Conservation (phyloP, 2,113 vertebrate species). For the Chunga burmeisteri region DNA sequence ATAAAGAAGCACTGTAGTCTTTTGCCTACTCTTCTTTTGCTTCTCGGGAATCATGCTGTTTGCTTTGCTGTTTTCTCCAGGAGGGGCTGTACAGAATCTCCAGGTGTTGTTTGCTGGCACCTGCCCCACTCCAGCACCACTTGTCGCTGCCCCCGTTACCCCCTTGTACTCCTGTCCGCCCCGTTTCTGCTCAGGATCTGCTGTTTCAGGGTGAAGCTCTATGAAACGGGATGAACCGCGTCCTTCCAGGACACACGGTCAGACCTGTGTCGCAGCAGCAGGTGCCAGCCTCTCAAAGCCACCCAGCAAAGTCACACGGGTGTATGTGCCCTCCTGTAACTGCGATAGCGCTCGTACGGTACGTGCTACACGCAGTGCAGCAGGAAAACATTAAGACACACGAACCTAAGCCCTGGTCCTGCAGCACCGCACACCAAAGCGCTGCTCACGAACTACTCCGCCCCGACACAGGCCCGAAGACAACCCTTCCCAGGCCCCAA, state of each 20-base stretch:
- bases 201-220: neutral
- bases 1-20: too few species aligned
- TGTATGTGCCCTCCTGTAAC: too few species aligned
- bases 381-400: too few species aligned
- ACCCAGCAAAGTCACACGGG: too few species aligned
- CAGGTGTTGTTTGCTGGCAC: fast-evolving
- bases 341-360: fast-evolving
- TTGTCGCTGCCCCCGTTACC: neutral
- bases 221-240: fast-evolving
- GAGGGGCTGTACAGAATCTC: neutral
- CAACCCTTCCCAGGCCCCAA: too few species aligned
- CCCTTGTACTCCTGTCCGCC: fast-evolving
- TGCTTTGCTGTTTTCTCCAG: neutral
- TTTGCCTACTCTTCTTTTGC: too few species aligned
- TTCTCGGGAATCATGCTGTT: fast-evolving
- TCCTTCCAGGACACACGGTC: fast-evolving
- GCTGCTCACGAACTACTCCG: too few species aligned
- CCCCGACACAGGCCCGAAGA: too few species aligned
- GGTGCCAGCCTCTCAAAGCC: fast-evolving
- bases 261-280: fast-evolving
- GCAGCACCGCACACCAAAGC: too few species aligned
- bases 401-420: too few species aligned
- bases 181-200: neutral
- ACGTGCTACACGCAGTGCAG: fast-evolving
- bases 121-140: fast-evolving